Conservation (phyloP, 2,797 vertebrate genomes). For the Protosalanx chinensis region DNA sequence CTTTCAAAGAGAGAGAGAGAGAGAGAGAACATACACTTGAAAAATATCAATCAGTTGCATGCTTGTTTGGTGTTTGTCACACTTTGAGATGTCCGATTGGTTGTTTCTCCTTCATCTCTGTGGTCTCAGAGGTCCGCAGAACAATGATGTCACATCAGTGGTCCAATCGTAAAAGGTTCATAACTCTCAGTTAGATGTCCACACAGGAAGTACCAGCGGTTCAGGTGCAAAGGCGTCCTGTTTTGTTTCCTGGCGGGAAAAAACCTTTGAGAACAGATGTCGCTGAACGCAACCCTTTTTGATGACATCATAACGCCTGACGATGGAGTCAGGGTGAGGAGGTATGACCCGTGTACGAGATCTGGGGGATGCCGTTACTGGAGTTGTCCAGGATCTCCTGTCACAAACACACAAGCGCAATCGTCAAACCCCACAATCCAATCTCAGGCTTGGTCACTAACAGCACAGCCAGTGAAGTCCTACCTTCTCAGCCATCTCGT, state of each 20-base stretch:
- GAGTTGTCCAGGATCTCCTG: conserved; percentile 93
- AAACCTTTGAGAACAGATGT: background rate
- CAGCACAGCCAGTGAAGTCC: conserved; percentile 32
- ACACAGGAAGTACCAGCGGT: background rate
- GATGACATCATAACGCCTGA: background rate
- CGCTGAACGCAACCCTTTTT: background rate
- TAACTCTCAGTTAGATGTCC: background rate
- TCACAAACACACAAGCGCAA: conserved; percentile 24
- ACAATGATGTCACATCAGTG: background rate
- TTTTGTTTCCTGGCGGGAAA: background rate
- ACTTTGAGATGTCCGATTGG: conserved; percentile 38
- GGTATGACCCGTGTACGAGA: conserved; percentile 87
- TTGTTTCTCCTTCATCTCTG: conserved; percentile 29
- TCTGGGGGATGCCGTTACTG: conserved; percentile 89
- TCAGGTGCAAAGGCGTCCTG: background rate
- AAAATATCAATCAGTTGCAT: conserved; percentile 55
- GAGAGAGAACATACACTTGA: conserved; percentile 36
- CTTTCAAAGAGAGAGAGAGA: conserved; percentile 9
- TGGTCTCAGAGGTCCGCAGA: conserved; percentile 42
- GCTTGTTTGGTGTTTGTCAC: conserved; percentile 59
- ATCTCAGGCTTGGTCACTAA: background rate
- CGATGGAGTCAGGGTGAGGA: conserved; percentile 59
- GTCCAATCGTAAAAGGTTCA: background rate
- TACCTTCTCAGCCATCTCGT: conserved; percentile 98
- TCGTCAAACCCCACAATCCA: background rate